Base-by-base conservation (phyloP, 2,113 vertebrate genomes). In the Myrmophylax atrothorax region DNA sequence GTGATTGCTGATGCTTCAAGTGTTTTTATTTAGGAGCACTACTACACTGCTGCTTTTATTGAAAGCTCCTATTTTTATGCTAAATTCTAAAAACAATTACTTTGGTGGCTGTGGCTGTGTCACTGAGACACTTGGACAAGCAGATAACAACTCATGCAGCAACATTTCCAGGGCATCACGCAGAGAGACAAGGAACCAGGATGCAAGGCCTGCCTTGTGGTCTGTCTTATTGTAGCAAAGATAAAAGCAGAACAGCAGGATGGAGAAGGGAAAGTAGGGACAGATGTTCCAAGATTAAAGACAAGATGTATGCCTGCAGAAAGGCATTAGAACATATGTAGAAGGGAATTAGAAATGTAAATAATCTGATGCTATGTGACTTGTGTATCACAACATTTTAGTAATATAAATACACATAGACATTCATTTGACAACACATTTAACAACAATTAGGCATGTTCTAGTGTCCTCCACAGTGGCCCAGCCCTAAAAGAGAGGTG, bases 251-350 rank as follows among this genome's bases (percentile, higher is more conserved):
- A 90, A 59, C 46, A 94, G 59, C 55, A 37, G 66, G 35, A 82
- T 2, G 55, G 56, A 75, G 40, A 55, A 74, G 26, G 38, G 77
- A 42, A 89, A 81, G 78, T 2, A 53, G 50, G 28, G 84, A 81
- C 86, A 91, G 89, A 87, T 89, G 93, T 67, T 80, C 67, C 58
- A 83, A 91, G 90, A 90, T 83, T 83, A 90, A 90, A 90, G 78
- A 75, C 49, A 77, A 72, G 52, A 53, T 7, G 16, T 2, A 11
- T n/a, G 50, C 59, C 73, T 66, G 73, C 80, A 91, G 84, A 94
- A 89, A 70, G 76, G 52, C 79, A 68, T 68, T 55, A 55, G 53
- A 91, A 77, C 55, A 58, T 50, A 67, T 16, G 38, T 24, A 74
- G 66, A 84, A 82, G 40, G 44, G 59, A 90, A 52, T 56, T 70